Evolutionary conservation across 2,113 vertebrate genomes (phyloP), one percentile per base, ranked within the genome.

Genomic region (Monopterus albus): DNA sequence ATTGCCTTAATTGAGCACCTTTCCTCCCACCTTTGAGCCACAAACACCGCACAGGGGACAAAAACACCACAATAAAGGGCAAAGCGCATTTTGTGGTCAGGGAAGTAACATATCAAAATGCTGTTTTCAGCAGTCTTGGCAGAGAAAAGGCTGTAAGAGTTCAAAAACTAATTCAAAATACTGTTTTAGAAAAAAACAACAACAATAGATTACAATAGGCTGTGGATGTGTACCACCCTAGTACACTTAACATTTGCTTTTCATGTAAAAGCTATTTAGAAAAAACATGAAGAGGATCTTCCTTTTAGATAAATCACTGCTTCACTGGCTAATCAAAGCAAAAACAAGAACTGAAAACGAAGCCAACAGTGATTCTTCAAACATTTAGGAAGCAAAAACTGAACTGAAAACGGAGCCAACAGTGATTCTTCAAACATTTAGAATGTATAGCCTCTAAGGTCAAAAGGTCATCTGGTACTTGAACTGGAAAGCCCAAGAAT

Each of bases 381-480:
- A n/a, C n/a, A n/a, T n/a, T n/a, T n/a, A n/a, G n/a, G n/a, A n/a
- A n/a, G n/a, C n/a, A n/a, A n/a, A n/a, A n/a, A n/a, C n/a, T n/a
- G n/a, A n/a, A n/a, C n/a, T n/a, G n/a, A n/a, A 43, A 39, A 59
- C 7, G 40, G 51, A 60, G 57, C 70, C 25, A 40, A 40, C 28
- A 31, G 50, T 53, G 36, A 38, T 39, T 51, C 59, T 63, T 80
- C 45, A 75, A 53, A 55, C 33, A 59, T 70, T 69, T 49, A 53
- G 20, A 47, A 46, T 47, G 21, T 50, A 40, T 12, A 43, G 40
- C 29, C 42, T 71, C 14, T 7, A 31, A 43, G 8, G 5, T 53
- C 26, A 43, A 64, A 65, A 60, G 53, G 40, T 53, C 26, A 33
- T 42, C 15, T 4, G 18, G 46, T 47, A n/a, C 28, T 68, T 39